Percentiles rank a stretch among this genome's conserved stretches.
Conservation (phyloP, 2,888 invertebrate species). For the Brachypterus glaber region DNA sequence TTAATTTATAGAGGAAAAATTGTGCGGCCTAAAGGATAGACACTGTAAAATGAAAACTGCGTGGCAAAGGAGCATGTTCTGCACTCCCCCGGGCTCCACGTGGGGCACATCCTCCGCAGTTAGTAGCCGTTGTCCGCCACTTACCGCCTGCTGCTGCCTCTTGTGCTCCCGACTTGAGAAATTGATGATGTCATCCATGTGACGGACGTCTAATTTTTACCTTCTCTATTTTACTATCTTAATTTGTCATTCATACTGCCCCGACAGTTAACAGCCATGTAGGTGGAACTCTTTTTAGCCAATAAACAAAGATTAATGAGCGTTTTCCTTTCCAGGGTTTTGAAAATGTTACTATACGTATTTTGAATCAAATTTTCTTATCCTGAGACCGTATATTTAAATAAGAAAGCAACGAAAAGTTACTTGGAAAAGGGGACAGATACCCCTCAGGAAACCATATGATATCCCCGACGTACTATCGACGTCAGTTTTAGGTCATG, state of each 20-base stretch:
- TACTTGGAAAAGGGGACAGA: no score
- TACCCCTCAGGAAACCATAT: no score
- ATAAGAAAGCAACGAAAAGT: no score
- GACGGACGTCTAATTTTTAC: conserved; percentile 16
- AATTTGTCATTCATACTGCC: conserved; percentile 13
- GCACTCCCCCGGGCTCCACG: conserved; percentile 15
- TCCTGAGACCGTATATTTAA: no score
- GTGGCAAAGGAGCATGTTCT: conserved; percentile 3
- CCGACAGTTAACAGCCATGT: conserved; percentile 1
- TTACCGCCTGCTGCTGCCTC: conserved; percentile 18
- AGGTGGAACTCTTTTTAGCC: neutral
- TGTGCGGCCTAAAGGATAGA: no score
- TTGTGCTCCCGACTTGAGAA: conserved; percentile 15
- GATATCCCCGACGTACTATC: no score
- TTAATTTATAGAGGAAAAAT: no score
- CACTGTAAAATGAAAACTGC: conserved; percentile 15
- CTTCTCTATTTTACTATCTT: conserved; percentile 14
- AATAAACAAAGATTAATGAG: no score
- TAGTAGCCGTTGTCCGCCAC: conserved; percentile 20
- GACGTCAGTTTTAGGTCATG: no score
- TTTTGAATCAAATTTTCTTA: no score
- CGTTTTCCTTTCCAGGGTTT: no score
- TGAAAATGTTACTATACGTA: no score
- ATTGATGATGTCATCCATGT: conserved; percentile 24
- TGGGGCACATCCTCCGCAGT: conserved; percentile 13